These are phyloP conservation scores for Galerucella pusilla DNA, from an alignment of 2,888 invertebrate species.

Conservation along the genomic window DNA sequence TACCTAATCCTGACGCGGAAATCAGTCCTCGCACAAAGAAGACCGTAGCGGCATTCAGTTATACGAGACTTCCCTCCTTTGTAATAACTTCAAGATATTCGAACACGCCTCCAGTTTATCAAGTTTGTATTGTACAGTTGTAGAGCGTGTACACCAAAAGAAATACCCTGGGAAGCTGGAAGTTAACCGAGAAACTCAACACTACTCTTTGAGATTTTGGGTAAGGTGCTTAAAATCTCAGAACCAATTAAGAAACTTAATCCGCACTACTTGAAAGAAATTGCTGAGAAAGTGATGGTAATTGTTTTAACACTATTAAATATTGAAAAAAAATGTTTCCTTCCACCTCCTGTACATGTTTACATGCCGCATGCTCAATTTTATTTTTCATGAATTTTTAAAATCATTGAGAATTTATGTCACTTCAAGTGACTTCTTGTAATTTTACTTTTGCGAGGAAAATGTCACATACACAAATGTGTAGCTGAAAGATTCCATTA, in stretches of 20 bases:
- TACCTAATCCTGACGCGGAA: not conserved
- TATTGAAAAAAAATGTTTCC: too few species aligned
- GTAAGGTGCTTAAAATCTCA: not conserved
- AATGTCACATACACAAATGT: slow-evolving; percentile 1
- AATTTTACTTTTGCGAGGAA: not conserved
- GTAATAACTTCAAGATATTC: slow-evolving; percentile 7
- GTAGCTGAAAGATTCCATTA: slow-evolving; percentile 1
- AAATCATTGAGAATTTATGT: not conserved
- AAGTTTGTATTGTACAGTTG: not conserved
- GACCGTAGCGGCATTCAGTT: not conserved
- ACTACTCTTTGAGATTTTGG: not conserved
- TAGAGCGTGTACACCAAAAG: not conserved
- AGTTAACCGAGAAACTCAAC: slow-evolving; percentile 1
- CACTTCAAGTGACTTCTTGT: not conserved
- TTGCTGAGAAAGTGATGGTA: too few species aligned
- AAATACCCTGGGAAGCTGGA: not conserved
- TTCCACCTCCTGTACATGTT: too few species aligned
- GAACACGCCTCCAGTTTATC: slow-evolving; percentile 5
- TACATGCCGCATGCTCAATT: not conserved
- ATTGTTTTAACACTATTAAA: too few species aligned
- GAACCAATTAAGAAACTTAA: not conserved
- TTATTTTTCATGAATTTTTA: not conserved
- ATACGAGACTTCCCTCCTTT: slow-evolving; percentile 4
- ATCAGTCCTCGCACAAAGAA: slow-evolving; percentile 2
- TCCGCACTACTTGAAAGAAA: too few species aligned